Percentiles rank a stretch among this genome's conserved stretches.
Evolutionary conservation across 2,113 vertebrate species (phyloP).

Genomic region (Onychostoma macrolepis): DNA sequence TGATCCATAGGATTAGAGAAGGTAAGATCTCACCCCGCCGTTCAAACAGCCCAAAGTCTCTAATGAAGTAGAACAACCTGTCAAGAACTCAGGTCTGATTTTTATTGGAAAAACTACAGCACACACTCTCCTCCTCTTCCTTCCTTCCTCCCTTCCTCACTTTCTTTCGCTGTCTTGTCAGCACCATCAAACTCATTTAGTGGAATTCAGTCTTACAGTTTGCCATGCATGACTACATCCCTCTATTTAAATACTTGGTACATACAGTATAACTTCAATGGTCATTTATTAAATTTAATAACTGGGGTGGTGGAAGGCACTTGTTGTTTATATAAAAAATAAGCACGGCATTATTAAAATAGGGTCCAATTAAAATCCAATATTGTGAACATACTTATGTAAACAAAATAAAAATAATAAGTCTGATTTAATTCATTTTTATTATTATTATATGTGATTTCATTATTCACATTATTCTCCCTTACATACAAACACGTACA

Average conservation of each 20-base stretch:
- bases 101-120: constrained; percentile 39
- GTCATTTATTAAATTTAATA: not conserved
- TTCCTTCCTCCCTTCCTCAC: not conserved
- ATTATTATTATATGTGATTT: not conserved
- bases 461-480: not conserved
- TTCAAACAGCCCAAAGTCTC: constrained; percentile 45
- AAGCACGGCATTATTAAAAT: not conserved
- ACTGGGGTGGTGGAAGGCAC: not conserved
- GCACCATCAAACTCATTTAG: constrained; percentile 53
- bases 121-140: not conserved
- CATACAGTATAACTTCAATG: not conserved
- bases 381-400: not conserved
- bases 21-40: constrained; percentile 36
- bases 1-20: constrained; percentile 28
- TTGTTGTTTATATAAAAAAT: too few relatives aligned
- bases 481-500: not conserved
- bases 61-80: constrained; percentile 57
- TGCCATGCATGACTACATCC: constrained; percentile 43
- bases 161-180: constrained; percentile 14
- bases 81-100: constrained; percentile 49
- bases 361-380: not conserved
- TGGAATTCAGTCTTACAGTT: constrained; percentile 37
- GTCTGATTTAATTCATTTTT: not conserved
- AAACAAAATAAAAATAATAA: too few relatives aligned
- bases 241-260: constrained; percentile 27